Conservation (phyloP, 2,797 vertebrate species). For the Ibycter americanus region DNA sequence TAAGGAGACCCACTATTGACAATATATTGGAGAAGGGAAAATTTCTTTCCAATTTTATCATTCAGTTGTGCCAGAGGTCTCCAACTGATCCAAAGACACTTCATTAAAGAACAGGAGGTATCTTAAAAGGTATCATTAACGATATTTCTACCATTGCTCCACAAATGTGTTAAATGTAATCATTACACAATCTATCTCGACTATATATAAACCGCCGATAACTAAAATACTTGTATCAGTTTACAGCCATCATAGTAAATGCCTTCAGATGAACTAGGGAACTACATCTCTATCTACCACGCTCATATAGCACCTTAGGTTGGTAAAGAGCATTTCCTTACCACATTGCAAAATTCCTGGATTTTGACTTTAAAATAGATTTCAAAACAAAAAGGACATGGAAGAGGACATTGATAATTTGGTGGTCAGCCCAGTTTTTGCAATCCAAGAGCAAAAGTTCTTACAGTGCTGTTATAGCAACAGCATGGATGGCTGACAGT, state of each 20-base stretch:
- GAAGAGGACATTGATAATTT: background rate
- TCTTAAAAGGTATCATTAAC: background rate
- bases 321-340: background rate
- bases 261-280: background rate
- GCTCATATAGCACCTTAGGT: background rate
- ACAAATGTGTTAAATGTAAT: background rate
- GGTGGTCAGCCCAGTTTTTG: background rate
- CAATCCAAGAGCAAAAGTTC: background rate
- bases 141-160: background rate
- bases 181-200: background rate
- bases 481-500: background rate
- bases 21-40: background rate
- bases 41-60: background rate
- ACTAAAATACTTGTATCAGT: background rate
- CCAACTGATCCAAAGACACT: background rate
- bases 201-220: background rate
- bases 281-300: background rate
- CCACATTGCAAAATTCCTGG: background rate
- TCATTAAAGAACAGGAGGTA: background rate
- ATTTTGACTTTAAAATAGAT: background rate
- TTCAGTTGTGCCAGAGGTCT: background rate
- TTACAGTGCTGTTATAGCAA: background rate
- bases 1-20: background rate
- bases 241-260: background rate
- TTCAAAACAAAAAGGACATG: background rate